Conservation (phyloP, 2,888 invertebrate genomes). For the Caenorhabditis sp. region DNA sequence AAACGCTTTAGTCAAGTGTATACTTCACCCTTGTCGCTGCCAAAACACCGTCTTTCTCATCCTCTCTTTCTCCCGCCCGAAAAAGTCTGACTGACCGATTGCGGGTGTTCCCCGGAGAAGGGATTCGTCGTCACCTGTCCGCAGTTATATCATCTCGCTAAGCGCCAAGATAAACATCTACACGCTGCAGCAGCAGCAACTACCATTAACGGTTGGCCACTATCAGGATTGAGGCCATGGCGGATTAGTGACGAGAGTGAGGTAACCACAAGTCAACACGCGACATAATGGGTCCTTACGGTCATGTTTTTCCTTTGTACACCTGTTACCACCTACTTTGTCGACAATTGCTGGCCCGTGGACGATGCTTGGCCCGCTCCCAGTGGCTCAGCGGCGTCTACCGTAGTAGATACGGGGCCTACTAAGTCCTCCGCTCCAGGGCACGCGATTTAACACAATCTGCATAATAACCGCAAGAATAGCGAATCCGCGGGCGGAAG, state of each 20-base stretch:
- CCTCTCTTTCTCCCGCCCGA: background rate
- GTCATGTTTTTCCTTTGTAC: constrained; percentile 40
- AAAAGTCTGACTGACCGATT: constrained; percentile 14
- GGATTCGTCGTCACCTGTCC: constrained; percentile 27
- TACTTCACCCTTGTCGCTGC: constrained; percentile 37
- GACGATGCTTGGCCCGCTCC: background rate
- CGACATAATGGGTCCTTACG: constrained; percentile 44
- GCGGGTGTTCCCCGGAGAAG: background rate
- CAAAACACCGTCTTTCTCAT: constrained; percentile 33
- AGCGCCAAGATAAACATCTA: constrained; percentile 48
- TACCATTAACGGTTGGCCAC: constrained; percentile 1
- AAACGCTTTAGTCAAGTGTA: constrained; percentile 57
- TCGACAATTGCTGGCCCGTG: background rate
- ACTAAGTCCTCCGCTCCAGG: constrained; percentile 37
- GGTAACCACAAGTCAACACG: constrained; percentile 53
- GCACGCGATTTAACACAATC: constrained; percentile 59
- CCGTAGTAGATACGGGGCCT: constrained; percentile 41
- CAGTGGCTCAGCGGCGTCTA: too few relatives aligned
- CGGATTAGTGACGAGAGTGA: constrained; percentile 46
- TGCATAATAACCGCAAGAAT: constrained; percentile 55
- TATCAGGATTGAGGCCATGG: constrained; percentile 44
- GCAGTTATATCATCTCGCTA: constrained; percentile 24
- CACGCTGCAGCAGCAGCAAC: constrained; percentile 16
- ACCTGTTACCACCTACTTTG: constrained; percentile 50
- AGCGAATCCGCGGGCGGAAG: constrained; percentile 25